Conservation (phyloP, 2,888 invertebrate species). For the Orchesellides sinensis region DNA sequence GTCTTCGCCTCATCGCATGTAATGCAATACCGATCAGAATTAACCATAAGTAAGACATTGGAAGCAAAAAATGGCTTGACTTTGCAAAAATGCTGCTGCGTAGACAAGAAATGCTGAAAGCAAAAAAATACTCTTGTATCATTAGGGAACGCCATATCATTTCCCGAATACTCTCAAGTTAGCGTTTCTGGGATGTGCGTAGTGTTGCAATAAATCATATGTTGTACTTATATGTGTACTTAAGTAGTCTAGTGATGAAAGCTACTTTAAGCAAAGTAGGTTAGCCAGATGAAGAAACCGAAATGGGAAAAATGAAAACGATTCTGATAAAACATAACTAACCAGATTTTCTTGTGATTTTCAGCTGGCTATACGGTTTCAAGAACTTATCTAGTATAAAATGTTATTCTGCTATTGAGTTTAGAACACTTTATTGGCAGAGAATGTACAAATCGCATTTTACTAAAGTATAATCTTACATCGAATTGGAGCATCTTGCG, state of each 20-base stretch:
- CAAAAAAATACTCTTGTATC: background rate
- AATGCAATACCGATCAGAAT: constrained; percentile 26
- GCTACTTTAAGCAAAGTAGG: constrained; percentile 9
- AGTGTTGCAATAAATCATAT: constrained; percentile 53
- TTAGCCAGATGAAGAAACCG: constrained; percentile 39
- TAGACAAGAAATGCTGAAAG: constrained; percentile 18
- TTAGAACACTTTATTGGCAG: no score
- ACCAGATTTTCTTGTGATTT: no score
- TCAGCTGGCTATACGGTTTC: no score
- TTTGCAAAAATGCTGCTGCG: constrained; percentile 54
- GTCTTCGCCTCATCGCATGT: background rate
- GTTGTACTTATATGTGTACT: constrained; percentile 22
- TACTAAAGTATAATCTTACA: no score
- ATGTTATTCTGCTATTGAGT: no score
- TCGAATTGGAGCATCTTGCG: no score
- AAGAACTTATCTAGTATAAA: no score
- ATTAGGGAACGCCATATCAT: background rate
- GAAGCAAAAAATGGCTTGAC: constrained; percentile 42
- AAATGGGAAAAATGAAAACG: constrained; percentile 12
- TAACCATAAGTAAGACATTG: constrained; percentile 37
- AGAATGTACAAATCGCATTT: no score
- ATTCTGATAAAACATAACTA: no score
- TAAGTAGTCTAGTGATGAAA: constrained; percentile 36
- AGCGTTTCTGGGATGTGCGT: background rate
- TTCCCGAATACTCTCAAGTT: background rate